Evolutionary conservation across 2,888 invertebrate genomes (phyloP).

Genomic region (Cheilosia impressa): DNA sequence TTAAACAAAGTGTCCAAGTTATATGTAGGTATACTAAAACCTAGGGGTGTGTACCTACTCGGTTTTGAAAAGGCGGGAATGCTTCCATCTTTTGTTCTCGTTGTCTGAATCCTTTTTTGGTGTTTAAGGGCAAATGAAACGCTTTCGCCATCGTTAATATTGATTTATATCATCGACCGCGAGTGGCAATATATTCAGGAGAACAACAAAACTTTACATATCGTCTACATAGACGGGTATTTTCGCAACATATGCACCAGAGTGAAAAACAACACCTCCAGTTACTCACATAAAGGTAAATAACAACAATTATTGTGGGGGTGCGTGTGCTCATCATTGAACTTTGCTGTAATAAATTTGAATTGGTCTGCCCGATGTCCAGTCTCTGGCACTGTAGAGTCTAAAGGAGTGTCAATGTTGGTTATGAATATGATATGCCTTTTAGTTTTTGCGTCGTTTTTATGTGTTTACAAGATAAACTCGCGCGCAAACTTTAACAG

Average conservation of each 20-base stretch:
- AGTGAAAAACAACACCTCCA: neutral
- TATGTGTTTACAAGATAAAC: neutral
- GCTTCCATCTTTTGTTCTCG: conserved; percentile 14
- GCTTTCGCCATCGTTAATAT: conserved; percentile 51
- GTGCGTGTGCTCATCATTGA: conserved; percentile 13
- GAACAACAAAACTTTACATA: conserved; percentile 7
- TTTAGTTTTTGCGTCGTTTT: neutral
- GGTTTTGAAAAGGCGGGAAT: conserved; percentile 55
- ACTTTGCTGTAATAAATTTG: neutral
- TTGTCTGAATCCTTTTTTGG: conserved; percentile 9
- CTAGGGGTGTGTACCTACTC: conserved; percentile 33
- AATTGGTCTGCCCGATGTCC: neutral
- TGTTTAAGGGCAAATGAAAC: conserved; percentile 9
- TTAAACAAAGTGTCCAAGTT: conserved; percentile 20
- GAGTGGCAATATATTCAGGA: conserved; percentile 37
- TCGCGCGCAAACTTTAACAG: conserved; percentile 42
- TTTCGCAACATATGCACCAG: conserved; percentile 47
- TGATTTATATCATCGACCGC: conserved; percentile 66
- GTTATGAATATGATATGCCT: neutral
- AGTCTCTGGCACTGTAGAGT: neutral
- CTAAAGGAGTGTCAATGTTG: no score
- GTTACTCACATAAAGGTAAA: conserved; percentile 56
- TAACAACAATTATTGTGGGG: conserved; percentile 33
- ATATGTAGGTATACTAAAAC: neutral
- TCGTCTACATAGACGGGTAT: neutral